phyloP scores from a whole-genome alignment of 2,797 vertebrate genomes.

The Aulostomus chinensis region DNA sequence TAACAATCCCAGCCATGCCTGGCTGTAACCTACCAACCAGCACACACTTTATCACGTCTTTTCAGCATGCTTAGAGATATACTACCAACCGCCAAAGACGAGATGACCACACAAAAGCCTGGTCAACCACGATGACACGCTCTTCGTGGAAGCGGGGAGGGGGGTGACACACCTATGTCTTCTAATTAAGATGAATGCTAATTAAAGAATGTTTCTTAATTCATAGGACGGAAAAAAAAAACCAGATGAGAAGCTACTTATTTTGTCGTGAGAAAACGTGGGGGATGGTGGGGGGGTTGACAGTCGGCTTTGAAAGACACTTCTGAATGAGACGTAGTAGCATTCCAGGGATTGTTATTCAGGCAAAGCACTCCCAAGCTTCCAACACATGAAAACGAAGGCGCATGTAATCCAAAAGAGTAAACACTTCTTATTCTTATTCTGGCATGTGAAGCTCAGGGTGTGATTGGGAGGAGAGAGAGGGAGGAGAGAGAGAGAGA shows the following conservation, averaged over 20 bases:
- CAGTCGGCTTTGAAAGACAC: conserved; percentile 69
- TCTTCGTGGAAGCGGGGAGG: conserved; percentile 17
- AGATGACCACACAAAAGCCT: conserved; percentile 63
- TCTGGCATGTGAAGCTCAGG: conserved; percentile 41
- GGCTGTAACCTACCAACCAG: conserved; percentile 56
- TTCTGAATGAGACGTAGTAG: conserved; percentile 74
- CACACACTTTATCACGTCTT: conserved; percentile 60
- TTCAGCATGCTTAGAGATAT: conserved; percentile 49
- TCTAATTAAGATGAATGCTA: conserved; percentile 36
- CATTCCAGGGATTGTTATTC: conserved; percentile 75
- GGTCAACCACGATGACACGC: conserved; percentile 26
- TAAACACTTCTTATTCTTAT: conserved; percentile 64
- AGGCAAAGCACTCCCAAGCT: conserved; percentile 46
- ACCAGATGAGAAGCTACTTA: conserved; percentile 17
- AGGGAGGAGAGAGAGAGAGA: conserved; percentile 2
- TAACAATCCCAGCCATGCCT: conserved; percentile 52
- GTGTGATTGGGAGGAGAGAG: conserved; percentile 22
- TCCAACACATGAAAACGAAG: conserved; percentile 50
- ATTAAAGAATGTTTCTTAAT: conserved; percentile 4
- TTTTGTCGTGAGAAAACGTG: conserved; percentile 74
- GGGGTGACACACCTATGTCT: conserved; percentile 16
- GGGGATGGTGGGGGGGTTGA: conserved; percentile 37
- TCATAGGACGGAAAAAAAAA: not conserved
- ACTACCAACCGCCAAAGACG: conserved; percentile 41
- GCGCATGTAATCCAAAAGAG: conserved; percentile 55